Base-by-base conservation (phyloP, 1,140 invertebrate species). In the Nephila pilipes region DNA sequence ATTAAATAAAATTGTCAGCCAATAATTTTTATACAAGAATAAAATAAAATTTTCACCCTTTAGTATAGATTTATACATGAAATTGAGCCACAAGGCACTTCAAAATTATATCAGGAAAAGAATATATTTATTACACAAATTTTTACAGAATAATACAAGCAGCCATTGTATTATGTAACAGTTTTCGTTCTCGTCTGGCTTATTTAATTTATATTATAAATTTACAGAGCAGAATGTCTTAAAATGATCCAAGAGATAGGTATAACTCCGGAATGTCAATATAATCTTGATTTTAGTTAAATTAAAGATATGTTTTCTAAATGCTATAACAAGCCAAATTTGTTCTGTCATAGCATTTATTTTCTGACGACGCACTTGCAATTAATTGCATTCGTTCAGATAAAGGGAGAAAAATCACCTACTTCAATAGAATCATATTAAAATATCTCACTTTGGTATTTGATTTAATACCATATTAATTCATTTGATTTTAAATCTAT, bases 41-140 rank as follows among this genome's bases (percentile, higher is more conserved):
- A 75, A 75, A 75, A 75, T 55, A 18, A 57, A 57, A 60, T 87
- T 58, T 36, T 88, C 58, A 88, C 29, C 22, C 38, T 58, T 18
- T 20, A 75, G 16, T 36, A 75, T 75, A 75, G 69, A 75, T 75
- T 75, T 75, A 75, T 75, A 75, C 69, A 75, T 29, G 36, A 32
- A 75, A 75, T 75, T 75, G 69, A 75, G 69, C 69, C 69, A 36
- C 69, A 75, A 75, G 69, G 69, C 69, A 75, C 69, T 75, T 75
- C 0, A 89, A 79, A 90, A 79, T 55, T 91, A 60, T 89, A 92
- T 85, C 83, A 81, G 54, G 79, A 85, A 87, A 89, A 93, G 87
- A 93, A 89, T 65, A 93, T 88, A 93, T 89, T 93, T 93, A 93
- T 93, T 93, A 93, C 92, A 93, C 60, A 83, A 93, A 80, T 93